Percentiles rank a stretch among this genome's conserved stretches.
Evolutionary conservation across 92 coral and sea anemone species (phyloP).

Genomic region (Zoanthus solanderi): DNA sequence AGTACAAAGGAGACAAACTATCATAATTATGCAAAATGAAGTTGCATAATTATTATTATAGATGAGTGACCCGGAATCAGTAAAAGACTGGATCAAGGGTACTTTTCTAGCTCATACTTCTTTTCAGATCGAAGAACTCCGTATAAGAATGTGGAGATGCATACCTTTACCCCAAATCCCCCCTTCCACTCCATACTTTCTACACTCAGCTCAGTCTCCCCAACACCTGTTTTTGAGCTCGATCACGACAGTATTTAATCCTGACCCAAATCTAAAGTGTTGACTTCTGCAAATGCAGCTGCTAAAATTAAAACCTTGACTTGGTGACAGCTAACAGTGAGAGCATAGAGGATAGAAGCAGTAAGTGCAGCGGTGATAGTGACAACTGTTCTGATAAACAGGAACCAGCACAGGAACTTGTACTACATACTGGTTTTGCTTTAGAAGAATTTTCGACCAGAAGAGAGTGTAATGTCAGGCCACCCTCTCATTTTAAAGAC

Average conservation of each 20-base stretch:
- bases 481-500: too few relatives aligned
- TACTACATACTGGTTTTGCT: background rate
- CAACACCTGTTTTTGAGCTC: background rate
- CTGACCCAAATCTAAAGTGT: background rate
- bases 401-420: background rate
- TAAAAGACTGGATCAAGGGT: too few relatives aligned
- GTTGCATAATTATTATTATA: too few relatives aligned
- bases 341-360: background rate
- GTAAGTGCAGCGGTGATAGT: background rate
- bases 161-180: too few relatives aligned
- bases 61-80: too few relatives aligned
- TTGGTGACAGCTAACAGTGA: background rate
- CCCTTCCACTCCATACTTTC: background rate
- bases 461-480: too few relatives aligned
- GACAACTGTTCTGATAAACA: background rate
- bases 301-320: background rate
- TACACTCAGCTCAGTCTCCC: background rate
- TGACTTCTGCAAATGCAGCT: background rate
- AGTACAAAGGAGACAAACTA: too few relatives aligned
- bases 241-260: too few relatives aligned
- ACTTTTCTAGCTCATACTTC: too few relatives aligned
- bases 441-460: background rate
- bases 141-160: too few relatives aligned
- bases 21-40: too few relatives aligned
- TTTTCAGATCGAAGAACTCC: too few relatives aligned